Percentiles rank a stretch among this genome's conserved stretches.
Evolutionary conservation across 2,888 invertebrate genomes (phyloP).

Genomic region (Chironomus tentans): DNA sequence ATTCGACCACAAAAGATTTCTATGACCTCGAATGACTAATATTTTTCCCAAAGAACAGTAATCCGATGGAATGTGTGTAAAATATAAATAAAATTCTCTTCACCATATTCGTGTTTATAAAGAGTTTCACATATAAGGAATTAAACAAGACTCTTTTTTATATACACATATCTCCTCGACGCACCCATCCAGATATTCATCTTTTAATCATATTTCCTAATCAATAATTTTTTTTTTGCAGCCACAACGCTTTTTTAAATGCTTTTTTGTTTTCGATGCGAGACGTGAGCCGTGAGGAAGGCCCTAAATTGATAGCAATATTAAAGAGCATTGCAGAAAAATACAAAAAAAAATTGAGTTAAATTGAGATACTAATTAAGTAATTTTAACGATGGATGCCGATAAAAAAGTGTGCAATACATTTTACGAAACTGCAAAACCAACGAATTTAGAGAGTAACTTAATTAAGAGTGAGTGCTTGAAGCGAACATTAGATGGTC

Average conservation of each 20-base stretch:
- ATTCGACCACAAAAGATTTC: conserved; percentile 2
- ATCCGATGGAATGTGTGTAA: conserved; percentile 15
- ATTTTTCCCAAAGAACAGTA: conserved; percentile 21
- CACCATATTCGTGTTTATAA: background rate
- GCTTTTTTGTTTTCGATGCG: background rate
- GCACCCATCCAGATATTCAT: background rate
- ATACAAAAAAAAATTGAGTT: background rate
- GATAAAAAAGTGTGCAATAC: conserved; percentile 22
- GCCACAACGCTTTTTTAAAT: background rate
- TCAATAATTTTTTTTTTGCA: background rate
- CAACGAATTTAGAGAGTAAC: conserved; percentile 24
- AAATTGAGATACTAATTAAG: background rate
- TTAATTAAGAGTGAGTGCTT: conserved; percentile 21
- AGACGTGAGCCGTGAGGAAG: background rate
- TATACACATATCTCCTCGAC: background rate
- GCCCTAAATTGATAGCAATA: background rate
- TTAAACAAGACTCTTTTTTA: background rate
- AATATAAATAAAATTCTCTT: background rate
- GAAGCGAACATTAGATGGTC: conserved; percentile 13
- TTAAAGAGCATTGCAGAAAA: background rate
- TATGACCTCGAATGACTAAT: conserved; percentile 26
- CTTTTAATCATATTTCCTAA: background rate
- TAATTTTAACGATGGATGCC: conserved; percentile 7
- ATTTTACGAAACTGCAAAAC: conserved; percentile 17
- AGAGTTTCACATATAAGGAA: background rate